A percentile compares a stretch with the other conserved stretches of the same genome.
phyloP scores from a whole-genome alignment of 2,113 vertebrate genomes.

The Cyphomyrus plagiostoma region DNA sequence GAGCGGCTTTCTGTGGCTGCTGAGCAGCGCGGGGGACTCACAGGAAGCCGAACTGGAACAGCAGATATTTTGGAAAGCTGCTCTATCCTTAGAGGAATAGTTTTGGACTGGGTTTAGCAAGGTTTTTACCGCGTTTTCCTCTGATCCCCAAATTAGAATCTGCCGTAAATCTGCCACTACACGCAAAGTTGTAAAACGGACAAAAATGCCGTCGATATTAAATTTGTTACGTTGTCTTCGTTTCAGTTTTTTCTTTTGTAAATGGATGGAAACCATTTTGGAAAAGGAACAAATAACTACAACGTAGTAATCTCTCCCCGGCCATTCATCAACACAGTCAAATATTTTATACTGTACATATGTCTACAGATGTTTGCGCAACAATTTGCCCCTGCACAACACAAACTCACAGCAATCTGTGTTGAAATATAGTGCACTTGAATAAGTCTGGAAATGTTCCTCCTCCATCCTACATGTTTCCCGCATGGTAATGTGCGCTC shows the following conservation, averaged over 20 bases:
- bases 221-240: neutral
- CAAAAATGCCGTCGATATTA: neutral
- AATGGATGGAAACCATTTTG: neutral
- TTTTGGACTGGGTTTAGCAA: neutral
- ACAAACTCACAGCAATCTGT: neutral
- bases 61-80: conserved; percentile 3
- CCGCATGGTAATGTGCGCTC: neutral
- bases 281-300: neutral
- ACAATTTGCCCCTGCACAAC: neutral
- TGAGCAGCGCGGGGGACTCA: neutral
- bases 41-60: neutral
- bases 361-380: neutral
- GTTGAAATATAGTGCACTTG: neutral
- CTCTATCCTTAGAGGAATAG: neutral
- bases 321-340: neutral
- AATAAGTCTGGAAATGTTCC: neutral
- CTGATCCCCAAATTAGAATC: neutral
- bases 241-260: neutral
- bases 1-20: neutral
- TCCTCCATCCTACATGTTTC: neutral
- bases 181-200: neutral
- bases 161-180: neutral
- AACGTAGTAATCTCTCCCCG: neutral
- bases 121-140: neutral
- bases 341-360: neutral